phyloP scores from a whole-genome alignment of 2,888 invertebrate species.

The Brachyptera risi region DNA sequence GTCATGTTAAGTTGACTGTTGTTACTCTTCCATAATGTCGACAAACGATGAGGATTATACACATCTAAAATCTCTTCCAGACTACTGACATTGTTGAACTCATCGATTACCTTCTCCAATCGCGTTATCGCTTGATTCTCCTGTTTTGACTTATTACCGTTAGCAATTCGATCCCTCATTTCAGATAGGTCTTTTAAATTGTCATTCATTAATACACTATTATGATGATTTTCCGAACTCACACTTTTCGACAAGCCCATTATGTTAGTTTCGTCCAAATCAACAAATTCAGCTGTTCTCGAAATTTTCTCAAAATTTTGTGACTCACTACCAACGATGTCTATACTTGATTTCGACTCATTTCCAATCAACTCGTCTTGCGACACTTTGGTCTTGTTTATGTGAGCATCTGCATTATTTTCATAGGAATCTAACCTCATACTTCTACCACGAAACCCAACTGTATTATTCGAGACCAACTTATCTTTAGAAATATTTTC shows the following conservation, averaged over 20 bases:
- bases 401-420: too few species aligned
- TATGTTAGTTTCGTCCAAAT: neutral
- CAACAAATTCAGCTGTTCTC: neutral
- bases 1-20: neutral
- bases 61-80: constrained; percentile 17
- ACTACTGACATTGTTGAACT: constrained; percentile 4
- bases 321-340: neutral
- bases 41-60: constrained; percentile 16
- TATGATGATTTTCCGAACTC: neutral
- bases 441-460: too few species aligned
- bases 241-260: neutral
- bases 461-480: too few species aligned
- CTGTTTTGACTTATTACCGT: neutral
- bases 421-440: too few species aligned
- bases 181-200: neutral
- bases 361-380: too few species aligned
- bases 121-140: too few species aligned
- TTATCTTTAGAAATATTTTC: too few species aligned
- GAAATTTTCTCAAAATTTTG: neutral
- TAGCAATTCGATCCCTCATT: neutral
- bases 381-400: too few species aligned
- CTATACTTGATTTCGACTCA: too few species aligned
- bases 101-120: neutral
- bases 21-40: neutral
- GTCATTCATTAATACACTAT: neutral